Base-by-base conservation (phyloP, 1,140 invertebrate genomes). In the Tribolium castaneum region DNA sequence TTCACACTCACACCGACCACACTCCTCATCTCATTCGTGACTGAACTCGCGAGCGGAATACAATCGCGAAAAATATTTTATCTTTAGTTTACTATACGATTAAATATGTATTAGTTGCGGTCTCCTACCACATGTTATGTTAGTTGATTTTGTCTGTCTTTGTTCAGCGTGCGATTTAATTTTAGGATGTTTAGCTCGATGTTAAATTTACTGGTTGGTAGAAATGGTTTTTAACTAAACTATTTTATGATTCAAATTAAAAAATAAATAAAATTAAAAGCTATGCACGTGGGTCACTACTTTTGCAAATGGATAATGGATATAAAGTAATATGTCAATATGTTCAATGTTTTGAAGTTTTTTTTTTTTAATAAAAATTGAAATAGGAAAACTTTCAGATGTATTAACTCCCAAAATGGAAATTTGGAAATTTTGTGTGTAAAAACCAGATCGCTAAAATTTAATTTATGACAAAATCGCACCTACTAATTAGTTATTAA, bases 141-240 rank as follows among this genome's bases (percentile, higher is more conserved):
- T 94, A 86, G 86, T 95, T 93, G 35, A 92, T 92, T 93, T 93
- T 95, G 86, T 95, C 93, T 85, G 95, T 92, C 90, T 93, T 92
- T 7, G 92, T 94, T 80, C 95, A 87, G 1, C 91, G 90, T 86
- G 95, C 91, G 2, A 92, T 92, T 83, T 94, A 93, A 1, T 93
- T 94, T 70, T 30, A 30, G 25, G 95, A 92, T 6, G 93, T 92
- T 78, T 96, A 19, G 2, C 45, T 83, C 85, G 95, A 92, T 6
- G 93, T 92, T 78, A 96, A 19, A 19, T 51, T 83, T 85, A 87
- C 87, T 19, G 16, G n/a, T n/a, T n/a, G n/a, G n/a, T n/a, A n/a
- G n/a, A n/a, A n/a, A n/a, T n/a, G n/a, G n/a, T n/a, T n/a, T n/a
- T n/a, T n/a, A n/a, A n/a, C n/a, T n/a, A 19, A 19, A 19, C 16